A percentile compares a stretch with the other conserved stretches of the same genome.
Conservation (phyloP, 1,140 invertebrate species). For the Bradysia coprophila region DNA sequence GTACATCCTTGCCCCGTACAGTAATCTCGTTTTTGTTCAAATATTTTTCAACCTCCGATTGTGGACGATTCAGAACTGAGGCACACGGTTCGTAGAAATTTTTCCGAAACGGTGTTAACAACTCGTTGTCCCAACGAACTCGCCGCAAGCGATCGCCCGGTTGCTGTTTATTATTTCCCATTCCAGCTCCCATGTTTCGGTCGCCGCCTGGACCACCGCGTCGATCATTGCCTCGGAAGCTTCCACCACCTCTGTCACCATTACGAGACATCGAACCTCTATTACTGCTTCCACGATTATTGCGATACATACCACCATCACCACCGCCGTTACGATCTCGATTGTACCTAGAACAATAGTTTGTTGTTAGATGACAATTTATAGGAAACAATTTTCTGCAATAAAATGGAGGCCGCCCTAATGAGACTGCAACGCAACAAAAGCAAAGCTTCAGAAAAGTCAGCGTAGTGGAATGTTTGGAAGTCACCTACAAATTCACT, state of each 20-base stretch:
- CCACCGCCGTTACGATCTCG: constrained; percentile 13
- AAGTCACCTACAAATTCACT: too few relatives aligned
- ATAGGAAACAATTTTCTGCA: too few relatives aligned
- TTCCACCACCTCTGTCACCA: constrained; percentile 13
- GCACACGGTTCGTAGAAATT: constrained; percentile 77
- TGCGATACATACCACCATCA: constrained; percentile 4
- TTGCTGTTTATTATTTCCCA: constrained; percentile 28
- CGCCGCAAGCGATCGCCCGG: constrained; percentile 58
- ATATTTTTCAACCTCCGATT: constrained; percentile 54
- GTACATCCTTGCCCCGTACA: constrained; percentile 55
- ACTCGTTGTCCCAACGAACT: constrained; percentile 59
- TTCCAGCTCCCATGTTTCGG: constrained; percentile 27
- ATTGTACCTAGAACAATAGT: not conserved
- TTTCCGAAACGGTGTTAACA: constrained; percentile 76
- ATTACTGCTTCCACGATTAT: not conserved
- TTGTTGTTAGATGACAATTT: too few relatives aligned
- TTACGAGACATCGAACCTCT: constrained; percentile 21
- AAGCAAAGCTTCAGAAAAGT: too few relatives aligned
- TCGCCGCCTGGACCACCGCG: constrained; percentile 23
- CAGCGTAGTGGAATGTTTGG: too few relatives aligned
- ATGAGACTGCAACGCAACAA: too few relatives aligned
- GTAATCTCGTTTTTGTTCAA: constrained; percentile 61
- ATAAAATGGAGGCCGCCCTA: too few relatives aligned
- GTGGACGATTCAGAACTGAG: constrained; percentile 44
- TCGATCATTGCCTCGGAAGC: constrained; percentile 4